Percentiles rank a stretch among this genome's conserved stretches.
These are phyloP conservation scores for Xyrichtys novacula DNA, from an alignment of 2,797 vertebrate species.

Conservation along the genomic window DNA sequence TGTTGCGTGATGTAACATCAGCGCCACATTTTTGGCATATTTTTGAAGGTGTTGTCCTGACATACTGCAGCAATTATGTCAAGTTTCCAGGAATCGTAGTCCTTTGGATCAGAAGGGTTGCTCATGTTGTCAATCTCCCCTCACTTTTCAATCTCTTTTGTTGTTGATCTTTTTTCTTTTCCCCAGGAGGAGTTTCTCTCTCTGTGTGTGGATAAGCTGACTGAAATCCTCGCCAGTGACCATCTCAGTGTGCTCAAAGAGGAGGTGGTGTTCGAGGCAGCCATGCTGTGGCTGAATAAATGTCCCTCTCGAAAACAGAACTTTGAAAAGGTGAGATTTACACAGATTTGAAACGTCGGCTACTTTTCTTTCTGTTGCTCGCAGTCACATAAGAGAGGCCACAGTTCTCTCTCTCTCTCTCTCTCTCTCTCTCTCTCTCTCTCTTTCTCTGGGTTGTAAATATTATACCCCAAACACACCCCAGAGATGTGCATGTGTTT, in stretches of 20 bases:
- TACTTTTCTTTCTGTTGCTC: not conserved
- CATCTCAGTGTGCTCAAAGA: constrained; percentile 84
- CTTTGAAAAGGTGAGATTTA: constrained; percentile 84
- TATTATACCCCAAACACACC: not conserved
- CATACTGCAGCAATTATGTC: not conserved
- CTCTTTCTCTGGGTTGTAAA: not conserved
- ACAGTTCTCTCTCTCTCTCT: not conserved
- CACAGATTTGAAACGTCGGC: too few relatives aligned
- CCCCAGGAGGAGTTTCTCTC: constrained; percentile 87
- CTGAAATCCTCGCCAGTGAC: constrained; percentile 86
- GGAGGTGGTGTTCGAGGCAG: constrained; percentile 86
- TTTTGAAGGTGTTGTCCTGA: not conserved
- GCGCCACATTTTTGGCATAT: too few relatives aligned
- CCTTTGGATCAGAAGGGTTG: not conserved
- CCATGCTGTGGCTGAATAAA: constrained; percentile 85
- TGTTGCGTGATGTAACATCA: too few relatives aligned
- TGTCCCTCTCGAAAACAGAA: constrained; percentile 80
- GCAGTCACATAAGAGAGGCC: not conserved
- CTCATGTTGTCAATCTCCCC: not conserved
- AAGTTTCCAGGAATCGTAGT: not conserved
- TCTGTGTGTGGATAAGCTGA: constrained; percentile 86
- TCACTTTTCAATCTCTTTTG: not conserved
- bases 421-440: too few relatives aligned
- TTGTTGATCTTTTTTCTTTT: not conserved
- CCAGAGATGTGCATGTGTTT: not conserved